A percentile compares a stretch with the other conserved stretches of the same genome.
Evolutionary conservation across 2,888 invertebrate species (phyloP).

Genomic region (Scaptomyza caliginosa): DNA sequence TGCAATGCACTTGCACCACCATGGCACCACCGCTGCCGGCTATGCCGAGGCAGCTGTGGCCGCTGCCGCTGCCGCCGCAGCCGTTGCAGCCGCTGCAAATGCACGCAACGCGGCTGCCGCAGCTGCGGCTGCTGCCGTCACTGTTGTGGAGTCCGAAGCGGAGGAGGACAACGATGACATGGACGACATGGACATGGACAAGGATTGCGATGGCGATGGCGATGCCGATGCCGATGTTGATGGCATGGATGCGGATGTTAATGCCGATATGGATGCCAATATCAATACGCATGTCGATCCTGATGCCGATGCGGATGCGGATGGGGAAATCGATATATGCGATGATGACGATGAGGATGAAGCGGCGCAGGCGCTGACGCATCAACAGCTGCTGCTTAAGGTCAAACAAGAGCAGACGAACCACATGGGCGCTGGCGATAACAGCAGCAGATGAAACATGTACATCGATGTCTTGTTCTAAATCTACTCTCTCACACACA

Average conservation of each 20-base stretch:
- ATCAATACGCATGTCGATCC: slow-evolving; percentile 29
- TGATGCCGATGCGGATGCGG: slow-evolving; percentile 46
- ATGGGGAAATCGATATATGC: slow-evolving; percentile 80
- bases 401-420: slow-evolving; percentile 71
- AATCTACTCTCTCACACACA: slow-evolving; percentile 4
- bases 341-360: slow-evolving; percentile 77
- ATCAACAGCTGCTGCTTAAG: slow-evolving; percentile 67
- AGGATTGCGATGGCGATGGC: slow-evolving; percentile 34
- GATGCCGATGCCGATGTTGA: slow-evolving; percentile 35
- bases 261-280: slow-evolving; percentile 29
- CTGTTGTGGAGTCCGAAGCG: slow-evolving; percentile 55
- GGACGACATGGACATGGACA: slow-evolving; percentile 54
- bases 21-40: slow-evolving; percentile 53
- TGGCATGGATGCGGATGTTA: slow-evolving; percentile 16
- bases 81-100: slow-evolving; percentile 63
- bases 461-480: slow-evolving; percentile 81
- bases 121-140: slow-evolving; percentile 45
- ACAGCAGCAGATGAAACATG: slow-evolving; percentile 80
- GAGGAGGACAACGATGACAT: slow-evolving; percentile 57
- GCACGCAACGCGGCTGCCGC: slow-evolving; percentile 64
- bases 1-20: slow-evolving; percentile 65
- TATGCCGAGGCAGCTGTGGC: slow-evolving; percentile 70
- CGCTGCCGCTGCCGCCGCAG: slow-evolving; percentile 66
- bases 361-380: slow-evolving; percentile 42
- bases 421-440: slow-evolving; percentile 38